These are phyloP conservation scores for Apolygus lucorum DNA, from an alignment of 1,140 invertebrate species.

Conservation along the genomic window DNA sequence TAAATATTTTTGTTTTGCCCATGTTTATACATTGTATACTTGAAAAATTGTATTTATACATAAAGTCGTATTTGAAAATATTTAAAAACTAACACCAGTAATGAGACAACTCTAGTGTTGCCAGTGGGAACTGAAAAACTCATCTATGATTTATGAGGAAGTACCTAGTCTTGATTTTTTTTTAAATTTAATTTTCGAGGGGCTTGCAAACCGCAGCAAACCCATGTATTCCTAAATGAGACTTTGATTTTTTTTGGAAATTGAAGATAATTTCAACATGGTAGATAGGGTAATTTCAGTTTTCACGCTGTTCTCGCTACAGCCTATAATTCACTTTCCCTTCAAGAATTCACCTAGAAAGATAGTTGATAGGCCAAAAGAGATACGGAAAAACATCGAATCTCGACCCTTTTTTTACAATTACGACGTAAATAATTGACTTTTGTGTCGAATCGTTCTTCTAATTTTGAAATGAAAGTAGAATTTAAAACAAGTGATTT, in stretches of 20 bases:
- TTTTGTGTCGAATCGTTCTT: too few species aligned
- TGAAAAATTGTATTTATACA: constrained; percentile 9
- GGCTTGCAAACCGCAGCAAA: neutral
- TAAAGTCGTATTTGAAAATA: constrained; percentile 7
- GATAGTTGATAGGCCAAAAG: too few species aligned
- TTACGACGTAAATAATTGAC: too few species aligned
- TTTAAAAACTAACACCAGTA: neutral
- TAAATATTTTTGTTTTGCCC: constrained; percentile 6
- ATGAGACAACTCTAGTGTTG: neutral
- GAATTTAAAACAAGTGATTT: neutral
- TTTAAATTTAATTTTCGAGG: neutral
- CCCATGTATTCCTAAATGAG: neutral
- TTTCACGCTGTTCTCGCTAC: too few species aligned
- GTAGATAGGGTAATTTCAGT: too few species aligned
- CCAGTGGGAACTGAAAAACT: neutral
- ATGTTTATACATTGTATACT: constrained; percentile 24
- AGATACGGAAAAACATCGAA: too few species aligned
- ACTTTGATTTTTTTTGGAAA: neutral
- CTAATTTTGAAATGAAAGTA: too few species aligned
- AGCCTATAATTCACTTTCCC: too few species aligned
- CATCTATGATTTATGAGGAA: neutral
- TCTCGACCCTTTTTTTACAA: too few species aligned
- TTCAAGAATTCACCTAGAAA: too few species aligned
- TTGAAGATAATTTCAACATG: neutral
- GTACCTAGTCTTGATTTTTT: neutral